phyloP scores from a whole-genome alignment of 2,797 vertebrate species.

The Hyperoplus lanceolatus region DNA sequence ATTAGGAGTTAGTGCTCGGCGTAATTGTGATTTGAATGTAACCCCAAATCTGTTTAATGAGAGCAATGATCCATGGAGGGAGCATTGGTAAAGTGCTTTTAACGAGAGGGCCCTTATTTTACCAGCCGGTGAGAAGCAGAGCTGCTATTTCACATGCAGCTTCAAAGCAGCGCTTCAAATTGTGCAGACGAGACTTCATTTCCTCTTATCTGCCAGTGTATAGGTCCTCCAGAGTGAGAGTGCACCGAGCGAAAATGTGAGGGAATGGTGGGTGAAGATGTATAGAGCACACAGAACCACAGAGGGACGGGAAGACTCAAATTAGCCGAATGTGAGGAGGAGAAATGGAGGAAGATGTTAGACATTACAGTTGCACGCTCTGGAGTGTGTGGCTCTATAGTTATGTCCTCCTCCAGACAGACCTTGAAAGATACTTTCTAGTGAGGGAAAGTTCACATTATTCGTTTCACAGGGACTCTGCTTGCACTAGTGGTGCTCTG shows the following conservation, averaged over 20 bases:
- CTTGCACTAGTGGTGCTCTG: constrained; percentile 30
- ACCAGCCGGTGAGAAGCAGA: constrained; percentile 74
- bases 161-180: constrained; percentile 85
- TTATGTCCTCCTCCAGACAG: constrained; percentile 74
- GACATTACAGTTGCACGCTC: constrained; percentile 68
- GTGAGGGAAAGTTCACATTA: constrained; percentile 55
- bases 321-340: constrained; percentile 76
- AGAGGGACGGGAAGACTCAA: constrained; percentile 75
- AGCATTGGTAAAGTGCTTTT: constrained; percentile 86
- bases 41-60: constrained; percentile 84
- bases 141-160: constrained; percentile 79
- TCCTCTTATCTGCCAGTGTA: constrained; percentile 84
- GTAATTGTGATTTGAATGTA: constrained; percentile 84
- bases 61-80: constrained; percentile 80
- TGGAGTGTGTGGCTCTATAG: constrained; percentile 62
- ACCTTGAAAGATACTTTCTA: constrained; percentile 68
- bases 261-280: constrained; percentile 79
- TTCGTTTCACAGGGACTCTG: constrained; percentile 59
- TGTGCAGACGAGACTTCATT: constrained; percentile 82
- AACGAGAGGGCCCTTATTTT: constrained; percentile 84
- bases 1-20: constrained; percentile 79
- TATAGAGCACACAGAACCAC: constrained; percentile 72
- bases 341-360: constrained; percentile 79
- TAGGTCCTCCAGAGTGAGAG: constrained; percentile 82
- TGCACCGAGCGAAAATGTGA: constrained; percentile 79